These are phyloP conservation scores for Saxidomus purpurata DNA, from an alignment of 1,140 invertebrate species.

Conservation along the genomic window DNA sequence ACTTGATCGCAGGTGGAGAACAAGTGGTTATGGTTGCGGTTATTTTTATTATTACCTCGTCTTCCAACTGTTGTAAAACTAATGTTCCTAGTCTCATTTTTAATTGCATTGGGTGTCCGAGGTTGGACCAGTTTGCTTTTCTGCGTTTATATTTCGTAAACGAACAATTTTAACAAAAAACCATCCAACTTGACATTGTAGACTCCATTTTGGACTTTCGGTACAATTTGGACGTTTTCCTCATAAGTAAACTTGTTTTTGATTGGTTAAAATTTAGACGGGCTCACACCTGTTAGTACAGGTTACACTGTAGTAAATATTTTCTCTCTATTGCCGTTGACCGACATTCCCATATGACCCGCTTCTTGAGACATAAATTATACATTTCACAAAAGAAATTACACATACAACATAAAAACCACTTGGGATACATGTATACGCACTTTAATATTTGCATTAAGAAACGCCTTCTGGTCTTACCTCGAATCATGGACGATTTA, in stretches of 20 bases:
- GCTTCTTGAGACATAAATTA: too few relatives aligned
- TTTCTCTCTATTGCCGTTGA: too few relatives aligned
- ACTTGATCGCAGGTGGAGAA: neutral
- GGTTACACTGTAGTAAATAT: too few relatives aligned
- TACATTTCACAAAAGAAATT: too few relatives aligned
- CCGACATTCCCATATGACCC: too few relatives aligned
- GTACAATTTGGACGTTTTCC: neutral
- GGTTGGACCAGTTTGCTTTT: neutral
- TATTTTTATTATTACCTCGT: conserved; percentile 70
- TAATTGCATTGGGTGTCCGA: conserved; percentile 39
- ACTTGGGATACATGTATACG: too few relatives aligned
- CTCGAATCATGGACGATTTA: too few relatives aligned
- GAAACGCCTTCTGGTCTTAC: too few relatives aligned
- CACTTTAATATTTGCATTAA: too few relatives aligned
- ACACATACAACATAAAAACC: too few relatives aligned
- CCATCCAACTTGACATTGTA: conserved; percentile 13
- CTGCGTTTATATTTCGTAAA: neutral
- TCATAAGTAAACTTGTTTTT: neutral
- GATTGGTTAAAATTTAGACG: conserved; percentile 15
- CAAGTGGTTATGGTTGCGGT: neutral
- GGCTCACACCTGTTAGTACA: neutral
- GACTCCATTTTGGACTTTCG: conserved; percentile 43
- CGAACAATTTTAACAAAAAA: neutral
- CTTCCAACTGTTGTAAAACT: conserved; percentile 79
- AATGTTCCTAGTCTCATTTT: conserved; percentile 79